Evolutionary conservation across 2,113 vertebrate species (phyloP).

Genomic region (Cyprinodon variegatus): DNA sequence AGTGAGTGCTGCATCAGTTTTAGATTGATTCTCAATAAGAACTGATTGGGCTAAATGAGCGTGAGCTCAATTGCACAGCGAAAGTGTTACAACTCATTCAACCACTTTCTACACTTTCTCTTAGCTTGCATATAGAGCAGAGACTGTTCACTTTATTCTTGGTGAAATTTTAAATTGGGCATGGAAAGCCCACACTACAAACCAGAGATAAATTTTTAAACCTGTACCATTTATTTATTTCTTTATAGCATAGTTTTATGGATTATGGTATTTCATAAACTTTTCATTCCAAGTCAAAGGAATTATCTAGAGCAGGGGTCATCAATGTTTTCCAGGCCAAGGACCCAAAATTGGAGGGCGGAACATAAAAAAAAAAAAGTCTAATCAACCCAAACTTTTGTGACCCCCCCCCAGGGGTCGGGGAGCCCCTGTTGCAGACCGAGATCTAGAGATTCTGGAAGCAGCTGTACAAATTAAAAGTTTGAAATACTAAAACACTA

Average conservation of each 20-base stretch:
- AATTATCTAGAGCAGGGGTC: no score
- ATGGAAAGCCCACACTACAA: constrained; percentile 22
- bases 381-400: no score
- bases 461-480: not conserved
- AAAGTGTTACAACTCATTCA: constrained; percentile 39
- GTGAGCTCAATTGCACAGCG: constrained; percentile 38
- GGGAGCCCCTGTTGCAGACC: no score
- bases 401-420: no score
- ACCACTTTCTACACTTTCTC: constrained; percentile 32
- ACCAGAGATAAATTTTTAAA: constrained; percentile 41
- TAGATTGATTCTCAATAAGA: constrained; percentile 69
- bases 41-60: constrained; percentile 72
- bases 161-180: constrained; percentile 35
- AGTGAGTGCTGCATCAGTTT: constrained; percentile 65
- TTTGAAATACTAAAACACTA: not conserved
- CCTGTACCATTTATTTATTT: constrained; percentile 4
- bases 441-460: not conserved
- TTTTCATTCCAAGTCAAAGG: not conserved
- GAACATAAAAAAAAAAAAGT: no score
- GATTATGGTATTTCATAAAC: not conserved
- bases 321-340: no score
- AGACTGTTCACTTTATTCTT: constrained; percentile 26
- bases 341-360: no score
- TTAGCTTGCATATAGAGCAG: constrained; percentile 14
- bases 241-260: no score